A percentile compares a stretch with the other conserved stretches of the same genome.
phyloP scores from a whole-genome alignment of 2,797 vertebrate genomes.

The Orientallactaga sibirica region DNA sequence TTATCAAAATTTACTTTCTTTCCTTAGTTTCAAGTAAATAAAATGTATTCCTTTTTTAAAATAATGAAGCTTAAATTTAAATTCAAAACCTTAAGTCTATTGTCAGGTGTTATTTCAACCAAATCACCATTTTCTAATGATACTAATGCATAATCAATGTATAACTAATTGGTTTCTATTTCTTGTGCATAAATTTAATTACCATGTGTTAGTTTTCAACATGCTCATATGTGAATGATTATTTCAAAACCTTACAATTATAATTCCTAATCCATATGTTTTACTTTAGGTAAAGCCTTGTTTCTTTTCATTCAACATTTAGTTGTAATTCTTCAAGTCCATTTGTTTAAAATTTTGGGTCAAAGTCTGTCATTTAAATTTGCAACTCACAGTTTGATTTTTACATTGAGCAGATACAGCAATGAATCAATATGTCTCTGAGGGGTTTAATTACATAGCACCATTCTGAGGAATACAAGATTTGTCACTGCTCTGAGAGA shows the following conservation, averaged over 20 bases:
- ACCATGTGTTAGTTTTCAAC: neutral
- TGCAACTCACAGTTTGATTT: neutral
- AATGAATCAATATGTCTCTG: slow-evolving; percentile 36
- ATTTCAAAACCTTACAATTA: neutral
- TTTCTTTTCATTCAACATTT: neutral
- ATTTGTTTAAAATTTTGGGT: neutral
- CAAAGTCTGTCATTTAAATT: neutral
- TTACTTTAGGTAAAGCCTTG: slow-evolving; percentile 31
- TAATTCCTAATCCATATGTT: neutral
- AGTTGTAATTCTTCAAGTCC: neutral
- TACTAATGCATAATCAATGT: neutral
- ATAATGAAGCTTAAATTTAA: neutral
- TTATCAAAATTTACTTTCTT: slow-evolving; percentile 31
- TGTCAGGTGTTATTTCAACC: neutral
- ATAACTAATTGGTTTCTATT: slow-evolving; percentile 10
- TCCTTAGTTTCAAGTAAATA: neutral
- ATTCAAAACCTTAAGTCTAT: neutral
- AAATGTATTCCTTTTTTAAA: neutral
- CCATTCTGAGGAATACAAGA: slow-evolving; percentile 1
- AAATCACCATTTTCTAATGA: slow-evolving; percentile 28
- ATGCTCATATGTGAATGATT: neutral
- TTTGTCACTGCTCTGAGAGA: slow-evolving; percentile 37
- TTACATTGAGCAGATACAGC: neutral
- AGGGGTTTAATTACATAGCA: neutral
- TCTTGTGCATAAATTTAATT: neutral